These are phyloP conservation scores for Hyles euphorbiae DNA, from an alignment of 1,140 invertebrate genomes.

Conservation along the genomic window DNA sequence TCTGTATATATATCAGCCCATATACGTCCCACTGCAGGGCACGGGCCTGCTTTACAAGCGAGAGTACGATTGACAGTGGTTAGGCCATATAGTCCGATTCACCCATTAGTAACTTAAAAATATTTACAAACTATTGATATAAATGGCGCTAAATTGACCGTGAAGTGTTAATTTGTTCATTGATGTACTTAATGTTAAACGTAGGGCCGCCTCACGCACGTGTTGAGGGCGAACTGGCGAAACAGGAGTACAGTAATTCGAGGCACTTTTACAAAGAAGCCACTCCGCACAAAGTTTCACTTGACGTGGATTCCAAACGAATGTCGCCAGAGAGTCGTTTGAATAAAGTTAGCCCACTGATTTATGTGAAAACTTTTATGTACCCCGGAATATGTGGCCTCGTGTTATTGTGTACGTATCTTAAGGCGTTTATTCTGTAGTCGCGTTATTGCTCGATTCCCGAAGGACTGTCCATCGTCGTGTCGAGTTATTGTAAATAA, in stretches of 20 bases:
- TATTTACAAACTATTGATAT: no score
- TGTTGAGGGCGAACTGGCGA: constrained; percentile 34
- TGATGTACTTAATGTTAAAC: neutral
- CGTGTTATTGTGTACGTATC: constrained; percentile 46
- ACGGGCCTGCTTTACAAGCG: no score
- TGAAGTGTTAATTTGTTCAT: no score
- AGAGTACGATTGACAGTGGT: no score
- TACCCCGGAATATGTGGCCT: constrained; percentile 37
- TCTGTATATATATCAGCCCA: no score
- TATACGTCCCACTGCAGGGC: no score
- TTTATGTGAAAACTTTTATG: constrained; percentile 64
- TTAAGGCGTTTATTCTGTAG: constrained; percentile 40
- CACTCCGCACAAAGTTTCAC: constrained; percentile 49
- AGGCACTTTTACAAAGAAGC: constrained; percentile 46
- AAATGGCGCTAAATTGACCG: no score
- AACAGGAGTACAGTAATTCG: constrained; percentile 26
- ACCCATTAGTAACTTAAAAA: no score
- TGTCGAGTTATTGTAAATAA: constrained; percentile 25
- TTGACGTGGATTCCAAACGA: constrained; percentile 60
- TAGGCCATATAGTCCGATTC: no score
- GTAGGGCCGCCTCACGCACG: constrained; percentile 20
- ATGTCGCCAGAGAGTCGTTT: constrained; percentile 69
- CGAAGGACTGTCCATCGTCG: constrained; percentile 19
- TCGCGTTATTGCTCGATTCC: constrained; percentile 31
- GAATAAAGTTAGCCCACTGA: constrained; percentile 68